Evolutionary conservation across 2,797 vertebrate species (phyloP).

Genomic region (Pteronotus mesoamericanus): DNA sequence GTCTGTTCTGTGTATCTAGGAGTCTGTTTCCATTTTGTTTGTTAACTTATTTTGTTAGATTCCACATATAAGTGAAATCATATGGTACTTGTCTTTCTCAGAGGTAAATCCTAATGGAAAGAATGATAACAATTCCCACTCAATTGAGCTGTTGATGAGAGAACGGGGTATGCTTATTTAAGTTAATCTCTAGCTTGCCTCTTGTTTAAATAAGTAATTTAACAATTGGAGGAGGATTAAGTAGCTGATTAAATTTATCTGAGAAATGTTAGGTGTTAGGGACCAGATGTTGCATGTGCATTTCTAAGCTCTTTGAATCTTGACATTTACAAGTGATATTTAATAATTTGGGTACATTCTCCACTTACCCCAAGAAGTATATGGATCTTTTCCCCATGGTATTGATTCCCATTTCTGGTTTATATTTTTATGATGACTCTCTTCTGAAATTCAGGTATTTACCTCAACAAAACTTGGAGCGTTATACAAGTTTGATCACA

Average conservation of each 20-base stretch:
- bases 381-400: not conserved
- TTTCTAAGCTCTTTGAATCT: conserved; percentile 49
- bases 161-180: conserved; percentile 54
- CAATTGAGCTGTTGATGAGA: conserved; percentile 54
- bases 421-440: conserved; percentile 31
- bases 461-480: not conserved
- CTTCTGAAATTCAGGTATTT: conserved; percentile 21
- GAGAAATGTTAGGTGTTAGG: conserved; percentile 28
- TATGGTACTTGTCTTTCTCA: not conserved
- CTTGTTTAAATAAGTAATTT: conserved; percentile 58
- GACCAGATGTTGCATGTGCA: not conserved
- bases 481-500: not conserved
- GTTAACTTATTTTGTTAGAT: not conserved
- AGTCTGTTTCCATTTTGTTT: not conserved
- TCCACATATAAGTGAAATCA: not conserved
- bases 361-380: not conserved
- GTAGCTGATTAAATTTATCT: conserved; percentile 58
- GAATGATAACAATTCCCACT: not conserved
- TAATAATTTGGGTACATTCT: conserved; percentile 6
- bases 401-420: conserved; percentile 6
- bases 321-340: conserved; percentile 56
- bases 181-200: conserved; percentile 57
- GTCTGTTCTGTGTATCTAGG: not conserved
- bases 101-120: conserved; percentile 19
- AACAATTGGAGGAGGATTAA: conserved; percentile 44